Evolutionary conservation across 2,113 vertebrate species (phyloP), one percentile per base, ranked within the genome.

Genomic region (Nerophis ophidion): DNA sequence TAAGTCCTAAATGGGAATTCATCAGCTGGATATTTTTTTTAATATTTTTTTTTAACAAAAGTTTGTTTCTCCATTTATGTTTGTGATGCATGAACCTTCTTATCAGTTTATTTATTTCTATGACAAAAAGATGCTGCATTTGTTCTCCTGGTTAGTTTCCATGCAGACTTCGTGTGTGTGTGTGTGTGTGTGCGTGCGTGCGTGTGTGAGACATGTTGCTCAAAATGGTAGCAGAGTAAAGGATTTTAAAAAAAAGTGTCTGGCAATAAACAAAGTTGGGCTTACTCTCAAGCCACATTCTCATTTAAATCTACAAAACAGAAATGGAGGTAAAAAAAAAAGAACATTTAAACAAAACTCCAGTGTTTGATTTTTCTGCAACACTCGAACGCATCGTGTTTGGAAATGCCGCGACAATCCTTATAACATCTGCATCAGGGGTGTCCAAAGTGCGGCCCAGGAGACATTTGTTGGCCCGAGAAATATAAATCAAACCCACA

Each of bases 251-350:
- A 36, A 44, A 33, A 53, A 66, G 71, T 73, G 80, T 63, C 60
- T 76, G 77, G 70, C 53, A 81, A 78, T 79, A 91, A 89, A 83
- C 87, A 87, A 83, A 85, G 72, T 55, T 88, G 84, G 91, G 76
- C 84, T 70, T 38, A 72, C 76, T 84, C 78, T 84, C 81, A 69
- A 44, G 79, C 74, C 73, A 81, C 74, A 59, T 83, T 79, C 81
- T 81, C 71, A 78, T 79, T 81, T 70, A 57, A 81, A 16, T 26
- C 26, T 26, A 26, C 12, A 56, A 42, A 12, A 42, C 38, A 54
- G 9, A 8, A 55, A 55, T 81, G 80, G 71, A 88, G 81, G 79
- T 83, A 83, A 56, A 56, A 89, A 64, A 35, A 80, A 84, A 26
- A 26, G 26, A 26, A 26, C 1, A 26, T 26, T 84, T 80, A 75